phyloP scores from a whole-genome alignment of 2,113 vertebrate genomes.

The Hypocryptadius cinnamomeus region DNA sequence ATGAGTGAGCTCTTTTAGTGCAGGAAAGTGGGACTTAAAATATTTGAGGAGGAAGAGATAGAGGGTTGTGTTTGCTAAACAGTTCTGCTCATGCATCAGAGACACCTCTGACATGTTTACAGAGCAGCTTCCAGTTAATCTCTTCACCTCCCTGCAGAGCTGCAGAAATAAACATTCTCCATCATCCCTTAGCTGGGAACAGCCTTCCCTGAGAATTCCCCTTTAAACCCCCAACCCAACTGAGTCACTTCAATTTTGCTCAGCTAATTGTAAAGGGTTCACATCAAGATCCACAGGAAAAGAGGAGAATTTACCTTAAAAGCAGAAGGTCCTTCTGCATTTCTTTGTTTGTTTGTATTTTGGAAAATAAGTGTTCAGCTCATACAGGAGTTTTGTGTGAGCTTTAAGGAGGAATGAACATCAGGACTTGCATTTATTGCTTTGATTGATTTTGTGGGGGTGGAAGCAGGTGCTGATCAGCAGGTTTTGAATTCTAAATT shows the following conservation, averaged over 20 bases:
- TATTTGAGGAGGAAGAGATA: not conserved
- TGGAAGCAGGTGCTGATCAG: not conserved
- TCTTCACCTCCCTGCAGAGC: not conserved
- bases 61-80: not conserved
- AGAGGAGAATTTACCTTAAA: not conserved
- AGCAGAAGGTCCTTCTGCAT: not conserved
- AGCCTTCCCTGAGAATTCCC: not conserved
- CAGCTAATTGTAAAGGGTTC: not conserved
- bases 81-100: not conserved
- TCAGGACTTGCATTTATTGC: not conserved
- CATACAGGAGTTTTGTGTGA: not conserved
- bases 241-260: not conserved
- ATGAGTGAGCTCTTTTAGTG: not conserved
- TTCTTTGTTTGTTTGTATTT: not conserved
- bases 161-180: slow-evolving; percentile 19
- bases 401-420: not conserved
- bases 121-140: slow-evolving; percentile 10
- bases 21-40: not conserved
- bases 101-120: slow-evolving; percentile 26
- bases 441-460: not conserved
- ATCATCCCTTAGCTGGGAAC: not conserved
- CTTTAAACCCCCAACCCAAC: not conserved
- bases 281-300: not conserved
- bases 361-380: not conserved
- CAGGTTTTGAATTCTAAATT: not conserved